Conservation (phyloP, 2,888 invertebrate species). For the Dasypogon diadema region DNA sequence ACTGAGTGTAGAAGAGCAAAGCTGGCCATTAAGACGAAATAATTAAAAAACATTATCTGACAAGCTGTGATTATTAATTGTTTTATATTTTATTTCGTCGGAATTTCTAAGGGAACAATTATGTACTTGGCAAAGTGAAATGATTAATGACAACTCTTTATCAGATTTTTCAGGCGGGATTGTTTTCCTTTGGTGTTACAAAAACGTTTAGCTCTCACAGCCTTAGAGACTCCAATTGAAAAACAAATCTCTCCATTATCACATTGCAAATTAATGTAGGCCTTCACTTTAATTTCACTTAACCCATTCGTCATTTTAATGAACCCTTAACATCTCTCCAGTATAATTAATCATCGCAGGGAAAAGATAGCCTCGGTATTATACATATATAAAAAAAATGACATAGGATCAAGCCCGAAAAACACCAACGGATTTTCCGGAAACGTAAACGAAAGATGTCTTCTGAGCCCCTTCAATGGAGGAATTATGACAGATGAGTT, state of each 20-base stretch:
- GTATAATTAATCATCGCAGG: slow-evolving; percentile 38
- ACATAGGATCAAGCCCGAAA: slow-evolving; percentile 5
- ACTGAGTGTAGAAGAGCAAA: no score
- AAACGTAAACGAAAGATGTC: slow-evolving; percentile 15
- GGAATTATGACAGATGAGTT: slow-evolving; percentile 40
- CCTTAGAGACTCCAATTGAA: neutral
- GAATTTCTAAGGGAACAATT: slow-evolving; percentile 8
- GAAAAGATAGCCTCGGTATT: neutral
- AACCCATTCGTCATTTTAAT: slow-evolving; percentile 53
- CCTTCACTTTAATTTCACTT: slow-evolving; percentile 40
- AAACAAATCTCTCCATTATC: slow-evolving; percentile 44
- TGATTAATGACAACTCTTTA: slow-evolving; percentile 11
- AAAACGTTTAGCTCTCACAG: neutral
- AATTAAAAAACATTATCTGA: no score
- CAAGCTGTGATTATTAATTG: neutral
- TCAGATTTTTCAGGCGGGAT: slow-evolving; percentile 8
- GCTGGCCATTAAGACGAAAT: no score
- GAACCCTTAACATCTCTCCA: slow-evolving; percentile 35
- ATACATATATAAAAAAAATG: slow-evolving; percentile 5
- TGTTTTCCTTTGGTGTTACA: neutral
- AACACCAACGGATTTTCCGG: slow-evolving; percentile 13
- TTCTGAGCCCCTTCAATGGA: neutral
- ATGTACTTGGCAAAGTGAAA: neutral
- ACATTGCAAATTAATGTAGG: slow-evolving; percentile 48
- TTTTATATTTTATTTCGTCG: neutral